Percentiles rank a stretch among this genome's conserved stretches.
Conservation (phyloP, 2,797 vertebrate genomes). For the Denticeps clupeoides region DNA sequence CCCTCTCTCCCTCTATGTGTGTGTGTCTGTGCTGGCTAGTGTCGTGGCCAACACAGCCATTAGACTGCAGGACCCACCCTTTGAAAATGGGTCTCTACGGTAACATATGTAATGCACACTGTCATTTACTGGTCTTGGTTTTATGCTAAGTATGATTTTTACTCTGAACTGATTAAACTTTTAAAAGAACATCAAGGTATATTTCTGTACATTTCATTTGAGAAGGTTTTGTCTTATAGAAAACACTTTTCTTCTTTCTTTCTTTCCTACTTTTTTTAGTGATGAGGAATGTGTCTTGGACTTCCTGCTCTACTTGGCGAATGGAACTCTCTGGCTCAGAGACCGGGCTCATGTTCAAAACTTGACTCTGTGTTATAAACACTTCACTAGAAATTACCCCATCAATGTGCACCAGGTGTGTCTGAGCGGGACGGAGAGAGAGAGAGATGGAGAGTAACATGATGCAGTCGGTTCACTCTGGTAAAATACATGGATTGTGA, state of each 20-base stretch:
- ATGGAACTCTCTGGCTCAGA: conserved; percentile 38
- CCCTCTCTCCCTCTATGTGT: not conserved
- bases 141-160: not conserved
- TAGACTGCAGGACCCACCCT: conserved; percentile 17
- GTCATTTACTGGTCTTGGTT: not conserved
- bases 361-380: conserved; percentile 69
- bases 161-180: too few relatives aligned
- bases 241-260: not conserved
- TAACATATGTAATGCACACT: not conserved
- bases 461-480: conserved; percentile 19
- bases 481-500: conserved; percentile 54
- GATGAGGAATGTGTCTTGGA: conserved; percentile 42
- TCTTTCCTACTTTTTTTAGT: conserved; percentile 17
- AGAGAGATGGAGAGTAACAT: not conserved
- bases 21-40: conserved; percentile 6
- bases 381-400: conserved; percentile 71
- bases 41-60: conserved; percentile 14
- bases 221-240: too few relatives aligned
- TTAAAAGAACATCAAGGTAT: too few relatives aligned
- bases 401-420: conserved; percentile 52
- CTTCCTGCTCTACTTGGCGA: conserved; percentile 73
- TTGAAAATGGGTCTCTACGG: not conserved
- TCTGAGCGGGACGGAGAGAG: conserved; percentile 19
- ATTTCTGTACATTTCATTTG: too few relatives aligned
- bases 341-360: conserved; percentile 70